Evolutionary conservation across 2,797 vertebrate species (phyloP), one percentile per base, ranked within the genome.

Genomic region (Adrianichthys oophorus): DNA sequence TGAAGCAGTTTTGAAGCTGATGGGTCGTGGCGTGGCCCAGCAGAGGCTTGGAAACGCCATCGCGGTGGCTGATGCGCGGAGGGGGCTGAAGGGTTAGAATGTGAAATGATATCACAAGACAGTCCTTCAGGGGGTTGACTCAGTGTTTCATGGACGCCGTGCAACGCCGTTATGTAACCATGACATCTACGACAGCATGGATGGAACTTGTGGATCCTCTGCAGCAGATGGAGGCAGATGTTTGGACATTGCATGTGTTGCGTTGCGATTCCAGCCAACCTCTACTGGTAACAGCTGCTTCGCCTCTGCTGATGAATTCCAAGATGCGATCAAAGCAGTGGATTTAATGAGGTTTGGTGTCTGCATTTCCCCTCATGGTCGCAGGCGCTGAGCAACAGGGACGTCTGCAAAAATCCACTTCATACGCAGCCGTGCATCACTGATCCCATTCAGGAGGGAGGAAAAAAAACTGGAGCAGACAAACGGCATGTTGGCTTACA

Each of bases 401-500:
- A 32, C 10, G 29, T 32, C 29, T 32, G 32, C 32, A 32, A 32
- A 32, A 32, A 32, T 32, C 32, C 32, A 32, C 8, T 32, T 32
- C 32, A 32, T 12, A 32, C 54, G 70, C 68, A 65, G 63, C 66
- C 70, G 59, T 77, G 71, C 65, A 74, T 83, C 76, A 82, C 72
- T 0, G 14, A 26, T 46, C 21, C 61, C 41, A 17, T 44, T 43
- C 13, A 19, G 23, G 14, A 47, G 18, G 23, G 14, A 43, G 18
- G 32, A 43, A 48, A 24, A 68, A 54, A 21, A 18, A 78, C 62
- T 55, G 67, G 56, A 82, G 72, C 63, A 80, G 74, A 77, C 69
- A 78, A 84, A 82, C 78, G 78, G 69, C 70, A 72, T 83, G 84
- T 79, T 61, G 59, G 65, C 74, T 72, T 84, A 78, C 84, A 78